Evolutionary conservation across 2,888 invertebrate species (phyloP).

Genomic region (Hypomecis punctinalis): DNA sequence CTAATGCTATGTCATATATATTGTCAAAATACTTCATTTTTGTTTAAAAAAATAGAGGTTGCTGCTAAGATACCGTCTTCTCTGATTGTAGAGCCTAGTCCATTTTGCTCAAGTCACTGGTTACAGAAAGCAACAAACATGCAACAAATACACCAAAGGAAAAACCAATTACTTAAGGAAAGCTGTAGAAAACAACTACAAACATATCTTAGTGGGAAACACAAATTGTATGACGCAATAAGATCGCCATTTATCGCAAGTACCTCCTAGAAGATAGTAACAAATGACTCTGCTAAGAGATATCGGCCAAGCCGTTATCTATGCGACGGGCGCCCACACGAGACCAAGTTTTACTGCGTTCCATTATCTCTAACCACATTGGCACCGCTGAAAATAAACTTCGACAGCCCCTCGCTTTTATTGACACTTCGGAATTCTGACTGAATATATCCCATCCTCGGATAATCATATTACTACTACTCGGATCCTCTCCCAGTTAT

Average conservation of each 20-base stretch:
- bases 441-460: conserved; percentile 20
- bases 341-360: conserved; percentile 68
- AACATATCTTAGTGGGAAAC: background rate
- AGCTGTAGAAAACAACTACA: no score
- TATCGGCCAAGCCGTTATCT: conserved; percentile 70
- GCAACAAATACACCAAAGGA: no score
- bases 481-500: background rate
- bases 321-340: conserved; percentile 67
- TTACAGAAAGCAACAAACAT: no score
- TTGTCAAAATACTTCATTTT: no score
- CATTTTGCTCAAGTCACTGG: no score
- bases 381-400: conserved; percentile 72
- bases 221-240: conserved; percentile 3
- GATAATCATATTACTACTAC: conserved; percentile 15
- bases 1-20: no score
- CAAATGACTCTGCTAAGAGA: conserved; percentile 78
- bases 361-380: conserved; percentile 75
- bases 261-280: conserved; percentile 43
- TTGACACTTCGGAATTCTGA: conserved; percentile 53
- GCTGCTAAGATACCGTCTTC: no score
- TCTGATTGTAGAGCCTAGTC: no score
- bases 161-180: no score
- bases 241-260: conserved; percentile 21
- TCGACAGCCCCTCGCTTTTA: conserved; percentile 58
- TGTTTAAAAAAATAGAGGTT: no score